A percentile compares a stretch with the other conserved stretches of the same genome.
phyloP scores from a whole-genome alignment of 92 coral and sea anemone genomes.

The Epizoanthus fatuus region DNA sequence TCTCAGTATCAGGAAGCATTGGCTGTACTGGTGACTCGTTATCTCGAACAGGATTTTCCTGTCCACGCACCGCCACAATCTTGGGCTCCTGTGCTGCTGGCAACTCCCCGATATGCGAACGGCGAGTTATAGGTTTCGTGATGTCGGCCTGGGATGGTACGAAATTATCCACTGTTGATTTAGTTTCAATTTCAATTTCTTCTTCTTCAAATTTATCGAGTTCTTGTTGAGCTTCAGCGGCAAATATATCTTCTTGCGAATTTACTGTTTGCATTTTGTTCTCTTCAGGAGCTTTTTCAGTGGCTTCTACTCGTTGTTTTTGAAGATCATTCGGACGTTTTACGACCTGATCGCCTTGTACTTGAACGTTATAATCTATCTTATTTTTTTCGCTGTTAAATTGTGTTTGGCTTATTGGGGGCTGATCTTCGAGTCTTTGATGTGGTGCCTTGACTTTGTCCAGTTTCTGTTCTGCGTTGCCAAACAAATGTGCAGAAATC shows the following conservation, averaged over 20 bases:
- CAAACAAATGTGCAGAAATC: neutral
- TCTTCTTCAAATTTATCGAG: neutral
- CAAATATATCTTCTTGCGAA: neutral
- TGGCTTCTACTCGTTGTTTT: neutral
- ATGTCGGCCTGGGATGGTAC: neutral
- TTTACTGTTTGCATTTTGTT: neutral
- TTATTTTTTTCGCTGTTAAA: neutral
- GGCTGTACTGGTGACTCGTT: neutral
- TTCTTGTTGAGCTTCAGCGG: neutral
- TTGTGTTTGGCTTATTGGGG: neutral
- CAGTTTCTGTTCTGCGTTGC: neutral
- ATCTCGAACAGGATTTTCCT: neutral
- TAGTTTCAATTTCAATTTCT: neutral
- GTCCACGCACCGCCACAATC: neutral
- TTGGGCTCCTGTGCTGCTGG: neutral
- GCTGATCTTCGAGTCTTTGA: neutral
- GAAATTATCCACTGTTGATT: neutral
- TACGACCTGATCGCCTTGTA: neutral
- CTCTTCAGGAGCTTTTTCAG: neutral
- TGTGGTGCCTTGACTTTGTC: neutral
- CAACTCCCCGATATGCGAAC: neutral
- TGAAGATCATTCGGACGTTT: neutral
- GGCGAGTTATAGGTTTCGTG: neutral
- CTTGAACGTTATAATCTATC: neutral
- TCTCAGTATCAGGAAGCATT: neutral